phyloP scores from a whole-genome alignment of 2,113 vertebrate species.

The Dascyllus trimaculatus region DNA sequence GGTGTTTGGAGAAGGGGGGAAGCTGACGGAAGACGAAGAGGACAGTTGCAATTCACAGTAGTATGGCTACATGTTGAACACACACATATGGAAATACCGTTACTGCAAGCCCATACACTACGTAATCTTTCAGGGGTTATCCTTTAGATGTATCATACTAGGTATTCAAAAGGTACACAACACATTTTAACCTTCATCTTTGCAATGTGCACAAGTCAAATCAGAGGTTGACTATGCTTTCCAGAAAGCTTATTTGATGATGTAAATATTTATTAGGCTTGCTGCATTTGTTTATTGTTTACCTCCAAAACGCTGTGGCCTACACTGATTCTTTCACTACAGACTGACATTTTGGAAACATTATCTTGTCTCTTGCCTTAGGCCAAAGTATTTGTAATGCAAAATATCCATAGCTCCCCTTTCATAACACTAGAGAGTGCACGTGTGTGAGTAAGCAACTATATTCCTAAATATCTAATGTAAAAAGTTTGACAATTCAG shows the following conservation, averaged over 20 bases:
- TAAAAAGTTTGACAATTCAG: slow-evolving; percentile 41
- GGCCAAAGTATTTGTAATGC: neutral
- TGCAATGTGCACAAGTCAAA: neutral
- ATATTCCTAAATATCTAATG: neutral
- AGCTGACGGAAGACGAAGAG: neutral
- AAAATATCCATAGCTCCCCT: neutral
- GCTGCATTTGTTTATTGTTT: slow-evolving; percentile 2
- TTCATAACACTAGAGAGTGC: slow-evolving; percentile 1
- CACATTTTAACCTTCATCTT: too few species aligned
- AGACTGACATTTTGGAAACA: slow-evolving; percentile 16
- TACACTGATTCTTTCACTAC: neutral
- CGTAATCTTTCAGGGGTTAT: neutral
- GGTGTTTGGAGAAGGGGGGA: slow-evolving; percentile 5
- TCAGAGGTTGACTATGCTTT: neutral
- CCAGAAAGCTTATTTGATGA: too few species aligned
- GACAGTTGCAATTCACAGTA: neutral
- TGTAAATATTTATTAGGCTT: neutral
- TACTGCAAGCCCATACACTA: neutral
- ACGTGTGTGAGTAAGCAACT: neutral
- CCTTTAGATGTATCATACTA: neutral
- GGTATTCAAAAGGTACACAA: neutral
- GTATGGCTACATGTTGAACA: neutral
- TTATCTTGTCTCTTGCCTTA: slow-evolving; percentile 10
- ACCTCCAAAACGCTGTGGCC: neutral
- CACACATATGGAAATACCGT: slow-evolving; percentile 5